Evolutionary conservation across 2,888 invertebrate species (phyloP), one percentile per base, ranked within the genome.

Genomic region (Subacronicta megacephala): DNA sequence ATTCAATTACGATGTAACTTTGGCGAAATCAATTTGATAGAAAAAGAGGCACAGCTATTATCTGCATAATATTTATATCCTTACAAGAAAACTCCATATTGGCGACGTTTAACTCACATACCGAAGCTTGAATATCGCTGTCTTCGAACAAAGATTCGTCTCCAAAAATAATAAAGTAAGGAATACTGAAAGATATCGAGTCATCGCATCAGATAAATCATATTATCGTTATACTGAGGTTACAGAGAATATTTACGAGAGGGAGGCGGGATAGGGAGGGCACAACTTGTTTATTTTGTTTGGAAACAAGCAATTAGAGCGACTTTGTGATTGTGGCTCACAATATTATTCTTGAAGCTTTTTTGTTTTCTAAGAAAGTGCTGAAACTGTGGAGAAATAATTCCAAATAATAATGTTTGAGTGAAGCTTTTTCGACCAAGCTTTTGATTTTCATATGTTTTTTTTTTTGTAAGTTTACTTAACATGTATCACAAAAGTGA

Each of bases 201-300:
- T 69, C 73, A 78, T 70, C 59, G 61, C 55, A 62, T 66, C 60
- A 61, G 68, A 73, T 72, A 72, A 72, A 77, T 72, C 63, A 62
- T 62, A 65, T 66, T 63, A 64, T 55, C 55, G 58, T 62, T 62
- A 75, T 46, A 63, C 54, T 66, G 60, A 66, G 53, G 59, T 62
- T 47, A 58, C 64, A 59, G 58, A 45, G 31, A 54, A 36, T 17
- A 31, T 6, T 12, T 29, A 29, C 23, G 23, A 51, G 36, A 51
- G 23, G 51, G 33, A 31, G 12, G 29, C 36, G 47, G 36, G 13
- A 31, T 55, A 44, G 47, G 43, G 49, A 29, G 9, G 49, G 12
- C 7, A 13, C 17, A 42, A 44, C 5, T 66, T 49, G 13, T 42
- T 52, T 49, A 38, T 62, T 67, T 62, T 52, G 13, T 52, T 62